Evolutionary conservation across 2,113 vertebrate species (phyloP).

Genomic region (Acanthisitta chloris): DNA sequence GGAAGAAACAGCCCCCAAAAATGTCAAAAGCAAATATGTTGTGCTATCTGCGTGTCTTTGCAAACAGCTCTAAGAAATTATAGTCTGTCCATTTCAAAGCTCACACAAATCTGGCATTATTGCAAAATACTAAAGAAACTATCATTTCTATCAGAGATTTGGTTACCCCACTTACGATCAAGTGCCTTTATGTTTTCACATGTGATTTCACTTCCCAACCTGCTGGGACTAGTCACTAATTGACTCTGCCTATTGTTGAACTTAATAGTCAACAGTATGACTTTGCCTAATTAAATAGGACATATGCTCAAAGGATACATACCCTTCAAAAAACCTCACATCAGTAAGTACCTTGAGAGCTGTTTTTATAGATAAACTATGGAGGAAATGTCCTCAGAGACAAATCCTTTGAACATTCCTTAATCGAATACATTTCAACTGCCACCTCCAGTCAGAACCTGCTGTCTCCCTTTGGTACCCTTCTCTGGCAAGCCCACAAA

Average conservation of each 20-base stretch:
- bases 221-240: not conserved
- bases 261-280: not conserved
- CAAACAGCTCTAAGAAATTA: not conserved
- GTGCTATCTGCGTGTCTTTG: not conserved
- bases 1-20: rapidly evolving
- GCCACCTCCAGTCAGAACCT: not conserved
- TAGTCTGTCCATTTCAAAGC: not conserved
- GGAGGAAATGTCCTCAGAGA: not conserved
- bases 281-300: not conserved
- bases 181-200: not conserved
- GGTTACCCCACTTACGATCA: not conserved
- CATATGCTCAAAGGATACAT: not conserved
- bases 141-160: not conserved
- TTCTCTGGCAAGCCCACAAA: not conserved
- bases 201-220: not conserved
- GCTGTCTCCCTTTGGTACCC: not conserved
- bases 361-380: not conserved
- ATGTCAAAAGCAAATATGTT: not conserved
- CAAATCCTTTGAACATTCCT: not conserved
- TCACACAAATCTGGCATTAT: not conserved
- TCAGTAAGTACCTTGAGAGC: not conserved
- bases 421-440: not conserved
- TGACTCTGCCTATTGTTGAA: not conserved
- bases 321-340: not conserved
- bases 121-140: not conserved